A percentile compares a stretch with the other conserved stretches of the same genome.
Conservation (phyloP, 2,113 vertebrate genomes). For the Lasiurus borealis region DNA sequence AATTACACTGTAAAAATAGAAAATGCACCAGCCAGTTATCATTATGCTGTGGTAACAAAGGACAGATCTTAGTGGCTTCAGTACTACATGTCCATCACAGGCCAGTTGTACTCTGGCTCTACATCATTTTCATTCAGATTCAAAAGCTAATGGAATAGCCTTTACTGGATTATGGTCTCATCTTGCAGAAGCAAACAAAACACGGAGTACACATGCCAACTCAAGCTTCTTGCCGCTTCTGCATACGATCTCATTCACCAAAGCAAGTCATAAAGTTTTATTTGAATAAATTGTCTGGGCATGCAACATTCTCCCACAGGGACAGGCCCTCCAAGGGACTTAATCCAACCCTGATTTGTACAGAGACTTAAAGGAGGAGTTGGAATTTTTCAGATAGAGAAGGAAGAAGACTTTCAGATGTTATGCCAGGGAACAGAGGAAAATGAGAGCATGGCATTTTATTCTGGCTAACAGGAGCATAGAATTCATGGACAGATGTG, state of each 20-base stretch:
- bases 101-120: accelerated
- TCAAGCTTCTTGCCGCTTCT: background rate
- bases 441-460: background rate
- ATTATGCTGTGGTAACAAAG: background rate
- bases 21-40: background rate
- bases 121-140: no score
- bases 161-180: background rate
- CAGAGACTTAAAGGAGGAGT: background rate
- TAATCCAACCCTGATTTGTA: background rate
- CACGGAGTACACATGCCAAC: no score
- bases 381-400: background rate
- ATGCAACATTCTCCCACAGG: no score
- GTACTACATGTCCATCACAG: accelerated
- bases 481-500: background rate
- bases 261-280: background rate
- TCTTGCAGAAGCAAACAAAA: background rate
- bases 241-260: background rate
- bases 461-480: background rate
- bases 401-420: background rate
- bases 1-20: background rate
- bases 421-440: background rate
- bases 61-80: background rate
- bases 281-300: background rate
- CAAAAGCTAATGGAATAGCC: background rate
- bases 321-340: background rate